Conservation (phyloP, 2,888 invertebrate genomes). For the Leptopterna dolabrata region DNA sequence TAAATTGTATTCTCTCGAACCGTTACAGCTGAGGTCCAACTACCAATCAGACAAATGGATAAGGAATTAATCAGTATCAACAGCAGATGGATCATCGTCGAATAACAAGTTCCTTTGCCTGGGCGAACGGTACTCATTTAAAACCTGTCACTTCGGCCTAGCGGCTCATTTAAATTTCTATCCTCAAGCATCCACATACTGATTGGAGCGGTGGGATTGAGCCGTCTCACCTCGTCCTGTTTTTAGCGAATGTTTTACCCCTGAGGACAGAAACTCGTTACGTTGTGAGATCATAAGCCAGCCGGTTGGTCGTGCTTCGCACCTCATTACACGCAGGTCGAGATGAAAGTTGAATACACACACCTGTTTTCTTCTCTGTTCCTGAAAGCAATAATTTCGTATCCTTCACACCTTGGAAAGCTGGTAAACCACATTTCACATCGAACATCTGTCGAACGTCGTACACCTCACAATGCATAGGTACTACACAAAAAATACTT, state of each 20-base stretch:
- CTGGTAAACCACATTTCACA: too few species aligned
- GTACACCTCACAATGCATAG: too few species aligned
- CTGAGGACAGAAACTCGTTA: background rate
- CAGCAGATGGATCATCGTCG: conserved; percentile 36
- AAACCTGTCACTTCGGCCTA: conserved; percentile 30
- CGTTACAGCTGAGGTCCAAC: conserved; percentile 12
- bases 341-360: background rate
- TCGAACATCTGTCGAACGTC: too few species aligned
- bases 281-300: background rate
- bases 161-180: conserved; percentile 48
- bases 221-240: background rate
- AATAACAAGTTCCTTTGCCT: conserved; percentile 13
- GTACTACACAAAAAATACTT: too few species aligned
- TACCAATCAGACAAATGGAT: conserved; percentile 39
- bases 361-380: background rate
- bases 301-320: background rate
- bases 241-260: conserved; percentile 13
- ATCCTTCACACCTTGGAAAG: background rate
- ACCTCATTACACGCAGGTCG: background rate
- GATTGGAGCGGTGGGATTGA: conserved; percentile 40
- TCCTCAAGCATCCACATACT: conserved; percentile 26
- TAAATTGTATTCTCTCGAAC: conserved; percentile 4
- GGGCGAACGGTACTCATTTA: conserved; percentile 25
- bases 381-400: background rate
- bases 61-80: conserved; percentile 39